Percentiles rank a stretch among this genome's conserved stretches.
Evolutionary conservation across 2,888 invertebrate genomes (phyloP).

Genomic region (Stegophylla sp.): DNA sequence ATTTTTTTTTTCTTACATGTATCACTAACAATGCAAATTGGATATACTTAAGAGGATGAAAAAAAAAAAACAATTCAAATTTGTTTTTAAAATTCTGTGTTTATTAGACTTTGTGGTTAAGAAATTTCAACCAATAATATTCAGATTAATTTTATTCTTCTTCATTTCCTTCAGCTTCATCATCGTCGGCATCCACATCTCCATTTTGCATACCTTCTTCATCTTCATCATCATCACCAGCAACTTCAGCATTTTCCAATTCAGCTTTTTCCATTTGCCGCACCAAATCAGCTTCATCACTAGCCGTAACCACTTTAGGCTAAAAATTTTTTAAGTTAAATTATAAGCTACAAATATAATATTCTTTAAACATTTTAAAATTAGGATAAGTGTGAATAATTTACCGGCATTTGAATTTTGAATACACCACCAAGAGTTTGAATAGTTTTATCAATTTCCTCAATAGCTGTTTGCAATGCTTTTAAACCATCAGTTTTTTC

Average conservation of each 20-base stretch:
- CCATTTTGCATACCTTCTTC: slow-evolving; percentile 66
- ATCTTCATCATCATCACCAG: slow-evolving; percentile 86
- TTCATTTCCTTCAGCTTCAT: slow-evolving; percentile 55
- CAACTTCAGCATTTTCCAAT: slow-evolving; percentile 91
- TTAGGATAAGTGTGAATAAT: slow-evolving; percentile 63
- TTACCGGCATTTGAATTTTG: slow-evolving; percentile 90
- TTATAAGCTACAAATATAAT: no score
- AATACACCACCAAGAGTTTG: slow-evolving; percentile 87
- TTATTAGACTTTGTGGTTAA: slow-evolving; percentile 33
- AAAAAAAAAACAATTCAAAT: slow-evolving; percentile 5
- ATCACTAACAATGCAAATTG: neutral
- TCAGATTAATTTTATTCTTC: slow-evolving; percentile 48
- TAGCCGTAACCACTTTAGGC: slow-evolving; percentile 98
- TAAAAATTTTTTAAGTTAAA: slow-evolving; percentile 65
- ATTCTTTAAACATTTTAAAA: neutral
- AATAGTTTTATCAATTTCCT: slow-evolving; percentile 84
- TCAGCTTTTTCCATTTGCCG: slow-evolving; percentile 93
- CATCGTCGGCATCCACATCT: slow-evolving; percentile 64
- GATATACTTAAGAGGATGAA: neutral
- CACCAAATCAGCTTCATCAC: slow-evolving; percentile 94
- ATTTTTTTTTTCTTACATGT: no score
- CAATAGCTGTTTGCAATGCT: slow-evolving; percentile 87
- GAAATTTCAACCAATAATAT: slow-evolving; percentile 20
- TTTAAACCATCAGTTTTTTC: slow-evolving; percentile 93
- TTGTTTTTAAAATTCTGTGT: slow-evolving; percentile 34